phyloP scores from a whole-genome alignment of 2,888 invertebrate genomes.

The Agonum fuliginosum region DNA sequence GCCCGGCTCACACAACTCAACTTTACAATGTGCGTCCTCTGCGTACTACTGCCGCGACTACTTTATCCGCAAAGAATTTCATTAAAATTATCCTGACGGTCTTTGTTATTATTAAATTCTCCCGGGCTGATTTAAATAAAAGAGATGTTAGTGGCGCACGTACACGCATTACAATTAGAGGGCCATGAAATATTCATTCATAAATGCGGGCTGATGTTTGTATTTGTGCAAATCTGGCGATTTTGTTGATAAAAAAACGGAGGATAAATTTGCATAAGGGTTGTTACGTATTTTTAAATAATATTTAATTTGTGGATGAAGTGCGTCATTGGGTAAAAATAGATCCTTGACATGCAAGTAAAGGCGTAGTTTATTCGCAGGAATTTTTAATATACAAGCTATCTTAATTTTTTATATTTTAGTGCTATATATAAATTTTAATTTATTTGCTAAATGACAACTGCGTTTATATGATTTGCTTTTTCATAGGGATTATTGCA shows the following conservation, averaged over 20 bases:
- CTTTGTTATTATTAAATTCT: constrained; percentile 29
- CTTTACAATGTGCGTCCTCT: not conserved
- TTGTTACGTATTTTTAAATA: constrained; percentile 9
- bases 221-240: constrained; percentile 1
- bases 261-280: too few relatives aligned
- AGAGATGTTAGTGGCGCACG: not conserved
- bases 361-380: too few relatives aligned
- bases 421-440: too few relatives aligned
- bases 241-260: too few relatives aligned
- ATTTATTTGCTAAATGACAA: too few relatives aligned
- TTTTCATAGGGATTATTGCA: too few relatives aligned
- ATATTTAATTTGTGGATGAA: not conserved
- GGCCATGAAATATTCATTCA: constrained; percentile 28
- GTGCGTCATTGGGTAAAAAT: not conserved
- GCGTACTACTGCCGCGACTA: not conserved
- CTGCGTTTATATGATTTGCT: too few relatives aligned
- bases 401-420: too few relatives aligned
- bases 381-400: too few relatives aligned
- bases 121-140: constrained; percentile 13
- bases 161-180: not conserved
- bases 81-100: constrained; percentile 14
- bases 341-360: not conserved
- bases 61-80: constrained; percentile 24
- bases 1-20: constrained; percentile 32
- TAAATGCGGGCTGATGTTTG: too few relatives aligned